These are phyloP conservation scores for Plecturocebus donacophilus DNA, from an alignment of 2,113 vertebrate species.

Conservation along the genomic window DNA sequence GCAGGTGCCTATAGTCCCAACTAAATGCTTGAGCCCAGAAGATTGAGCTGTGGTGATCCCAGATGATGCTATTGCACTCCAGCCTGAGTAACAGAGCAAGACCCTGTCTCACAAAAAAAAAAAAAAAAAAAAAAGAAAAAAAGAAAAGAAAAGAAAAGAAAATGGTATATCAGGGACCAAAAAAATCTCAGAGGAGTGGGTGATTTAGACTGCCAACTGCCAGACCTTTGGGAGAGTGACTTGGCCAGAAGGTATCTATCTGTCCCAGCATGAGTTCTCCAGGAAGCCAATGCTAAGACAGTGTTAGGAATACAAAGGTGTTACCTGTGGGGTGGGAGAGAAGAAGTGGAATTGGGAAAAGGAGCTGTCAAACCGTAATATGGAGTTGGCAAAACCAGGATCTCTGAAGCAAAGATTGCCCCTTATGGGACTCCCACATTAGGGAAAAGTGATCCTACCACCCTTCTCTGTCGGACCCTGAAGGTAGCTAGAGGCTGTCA, in stretches of 20 bases:
- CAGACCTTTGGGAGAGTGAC: not conserved
- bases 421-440: not conserved
- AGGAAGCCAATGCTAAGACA: not conserved
- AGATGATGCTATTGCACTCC: too few relatives aligned
- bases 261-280: not conserved
- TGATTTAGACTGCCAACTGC: not conserved
- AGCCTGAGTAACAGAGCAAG: too few relatives aligned
- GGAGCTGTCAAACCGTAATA: not conserved
- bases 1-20: too few relatives aligned
- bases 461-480: not conserved
- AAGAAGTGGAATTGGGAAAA: not conserved
- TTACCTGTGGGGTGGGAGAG: not conserved
- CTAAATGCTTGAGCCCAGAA: too few relatives aligned
- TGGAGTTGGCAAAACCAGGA: not conserved
- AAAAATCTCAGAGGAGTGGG: not conserved
- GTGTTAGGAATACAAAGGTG: not conserved
- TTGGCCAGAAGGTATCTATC: not conserved
- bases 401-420: not conserved
- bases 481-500: not conserved
- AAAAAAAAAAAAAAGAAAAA: too few relatives aligned
- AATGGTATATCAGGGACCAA: not conserved
- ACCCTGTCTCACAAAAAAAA: too few relatives aligned
- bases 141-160: not conserved
- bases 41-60: too few relatives aligned
- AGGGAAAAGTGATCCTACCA: not conserved